A percentile compares a stretch with the other conserved stretches of the same genome.
Conservation (phyloP, 2,888 invertebrate genomes). For the Drepanosiphum platanoidis region DNA sequence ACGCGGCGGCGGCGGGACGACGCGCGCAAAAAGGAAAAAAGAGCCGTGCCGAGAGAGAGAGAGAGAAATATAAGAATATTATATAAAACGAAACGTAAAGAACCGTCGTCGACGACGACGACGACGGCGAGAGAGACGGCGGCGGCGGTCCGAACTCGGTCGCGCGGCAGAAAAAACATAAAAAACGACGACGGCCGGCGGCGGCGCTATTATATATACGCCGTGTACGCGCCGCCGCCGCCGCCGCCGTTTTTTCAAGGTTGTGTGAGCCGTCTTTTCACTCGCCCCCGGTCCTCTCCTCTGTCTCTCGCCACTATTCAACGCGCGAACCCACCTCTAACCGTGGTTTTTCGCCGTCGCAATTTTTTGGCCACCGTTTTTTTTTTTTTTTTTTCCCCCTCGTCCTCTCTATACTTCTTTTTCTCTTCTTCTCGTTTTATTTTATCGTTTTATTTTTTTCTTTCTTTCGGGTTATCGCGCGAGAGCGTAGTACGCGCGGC, state of each 20-base stretch:
- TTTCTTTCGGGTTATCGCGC: constrained; percentile 31
- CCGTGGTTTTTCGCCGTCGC: constrained; percentile 23
- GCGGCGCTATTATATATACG: too few species aligned
- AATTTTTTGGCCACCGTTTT: constrained; percentile 13
- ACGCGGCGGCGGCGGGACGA: constrained; percentile 32
- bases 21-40: constrained; percentile 50
- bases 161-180: constrained; percentile 35
- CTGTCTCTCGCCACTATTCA: neutral
- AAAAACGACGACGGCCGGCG: constrained; percentile 28
- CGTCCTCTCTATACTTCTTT: too few species aligned
- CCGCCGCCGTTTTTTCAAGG: constrained; percentile 49
- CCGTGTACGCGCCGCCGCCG: neutral
- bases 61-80: neutral
- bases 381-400: too few species aligned
- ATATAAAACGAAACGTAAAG: constrained; percentile 14
- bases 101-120: constrained; percentile 14
- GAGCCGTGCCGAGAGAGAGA: neutral
- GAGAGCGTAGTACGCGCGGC: constrained; percentile 1
- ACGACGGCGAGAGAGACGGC: neutral
- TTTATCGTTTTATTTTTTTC: constrained; percentile 11
- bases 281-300: neutral
- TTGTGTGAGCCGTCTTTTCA: constrained; percentile 3
- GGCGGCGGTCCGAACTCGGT: constrained; percentile 23
- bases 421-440: neutral
- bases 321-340: neutral